These are phyloP conservation scores for Geotrypetes seraphini DNA, from an alignment of 2,797 vertebrate species.

Conservation along the genomic window DNA sequence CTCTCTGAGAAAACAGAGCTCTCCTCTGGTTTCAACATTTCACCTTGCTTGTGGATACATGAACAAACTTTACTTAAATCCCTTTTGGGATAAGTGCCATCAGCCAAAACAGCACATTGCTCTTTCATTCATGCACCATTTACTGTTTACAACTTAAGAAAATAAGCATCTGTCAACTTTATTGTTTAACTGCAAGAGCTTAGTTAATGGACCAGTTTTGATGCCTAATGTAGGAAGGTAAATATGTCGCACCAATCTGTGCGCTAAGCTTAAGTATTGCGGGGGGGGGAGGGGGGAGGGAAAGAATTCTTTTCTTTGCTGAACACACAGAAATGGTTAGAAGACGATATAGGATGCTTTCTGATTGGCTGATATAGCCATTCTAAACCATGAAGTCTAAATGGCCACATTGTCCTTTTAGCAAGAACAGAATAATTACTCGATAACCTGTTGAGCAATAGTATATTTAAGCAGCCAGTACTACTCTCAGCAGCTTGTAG, in stretches of 20 bases:
- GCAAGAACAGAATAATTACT: too few relatives aligned
- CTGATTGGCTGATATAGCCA: too few relatives aligned
- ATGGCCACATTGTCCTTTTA: too few relatives aligned
- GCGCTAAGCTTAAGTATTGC: slow-evolving; percentile 9
- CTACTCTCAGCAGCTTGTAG: too few relatives aligned
- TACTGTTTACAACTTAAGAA: slow-evolving; percentile 37
- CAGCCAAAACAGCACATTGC: slow-evolving; percentile 24
- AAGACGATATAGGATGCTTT: too few relatives aligned
- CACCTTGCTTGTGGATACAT: slow-evolving; percentile 15
- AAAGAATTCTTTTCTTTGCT: too few relatives aligned
- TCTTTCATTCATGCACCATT: slow-evolving; percentile 32
- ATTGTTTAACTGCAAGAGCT: slow-evolving; percentile 18
- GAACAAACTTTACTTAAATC: slow-evolving; percentile 27
- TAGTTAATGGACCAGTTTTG: slow-evolving; percentile 25
- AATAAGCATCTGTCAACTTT: slow-evolving; percentile 34
- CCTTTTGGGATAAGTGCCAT: slow-evolving; percentile 29
- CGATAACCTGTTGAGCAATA: too few relatives aligned
- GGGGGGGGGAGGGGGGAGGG: too few relatives aligned
- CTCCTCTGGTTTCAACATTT: slow-evolving; percentile 4
- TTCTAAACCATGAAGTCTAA: too few relatives aligned
- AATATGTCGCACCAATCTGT: slow-evolving; percentile 19
- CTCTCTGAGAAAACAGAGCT: too few relatives aligned
- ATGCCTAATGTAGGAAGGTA: slow-evolving; percentile 10
- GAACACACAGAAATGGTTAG: too few relatives aligned
- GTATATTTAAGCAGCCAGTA: too few relatives aligned